Base-by-base conservation (phyloP, 2,113 vertebrate species). In the Telmatochromis sp. region DNA sequence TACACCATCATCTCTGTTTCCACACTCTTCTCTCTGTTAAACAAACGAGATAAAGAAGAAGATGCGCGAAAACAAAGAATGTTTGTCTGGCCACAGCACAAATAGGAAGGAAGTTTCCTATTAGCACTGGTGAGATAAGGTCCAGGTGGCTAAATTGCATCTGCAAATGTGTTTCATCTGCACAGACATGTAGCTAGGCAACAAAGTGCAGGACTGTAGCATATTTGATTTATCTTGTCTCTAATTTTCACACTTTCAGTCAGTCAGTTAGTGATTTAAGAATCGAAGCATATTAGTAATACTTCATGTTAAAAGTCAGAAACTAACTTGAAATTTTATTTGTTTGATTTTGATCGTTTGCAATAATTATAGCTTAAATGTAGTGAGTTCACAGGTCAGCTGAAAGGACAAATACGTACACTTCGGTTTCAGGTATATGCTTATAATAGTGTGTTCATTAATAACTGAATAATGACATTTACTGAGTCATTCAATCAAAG, bases 41-140 rank as follows among this genome's bases (percentile, higher is more conserved):
- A 80, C 60, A 53, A 81, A 55, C 63, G 19, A 75, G 63, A 91
- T 86, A 83, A 85, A 90, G 73, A 75, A 37, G n/a, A 68, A 82
- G 85, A 80, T 88, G 58, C 31, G 79, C 60, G 31, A 47, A 88
- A 85, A 87, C 42, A 87, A 82, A 88, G 63, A 68, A 15, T 19
- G 54, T 80, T 87, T 86, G 65, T 6, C 13, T 70, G 65, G 37
- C 28, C 31, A 21, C 37, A 65, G 89, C 53, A 90, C 83, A 92
- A 83, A 91, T 82, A 85, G 87, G 68, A 75, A 65, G 85, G 70
- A 57, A 84, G 85, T 80, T 86, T 89, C 82, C 90, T 40, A 89
- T 93, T 86, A 90, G 83, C 83, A 15, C 57, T 58, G 87, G 89
- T 78, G 84, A 95, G 91, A 95, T 92, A 89, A 85, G 54, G 87